A percentile compares a stretch with the other conserved stretches of the same genome.
These are phyloP conservation scores for Sebastes trivittatus DNA, from an alignment of 2,797 vertebrate genomes.

Conservation along the genomic window DNA sequence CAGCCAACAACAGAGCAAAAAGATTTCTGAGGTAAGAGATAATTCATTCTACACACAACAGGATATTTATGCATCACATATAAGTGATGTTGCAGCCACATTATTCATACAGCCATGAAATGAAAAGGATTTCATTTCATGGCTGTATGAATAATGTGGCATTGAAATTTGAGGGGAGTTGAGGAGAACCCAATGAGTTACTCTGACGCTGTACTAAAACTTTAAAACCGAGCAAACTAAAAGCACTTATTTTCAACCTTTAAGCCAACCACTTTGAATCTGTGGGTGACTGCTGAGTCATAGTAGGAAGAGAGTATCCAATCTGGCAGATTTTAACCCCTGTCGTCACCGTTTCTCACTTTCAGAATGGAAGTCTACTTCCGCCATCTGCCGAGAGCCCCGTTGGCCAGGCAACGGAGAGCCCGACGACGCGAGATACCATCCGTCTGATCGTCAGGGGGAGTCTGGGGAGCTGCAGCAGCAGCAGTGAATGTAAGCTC, in stretches of 20 bases:
- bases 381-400: slow-evolving; percentile 85
- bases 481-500: slow-evolving; percentile 95
- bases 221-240: slow-evolving; percentile 24
- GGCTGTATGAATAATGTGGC: background rate
- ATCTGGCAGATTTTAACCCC: slow-evolving; percentile 51
- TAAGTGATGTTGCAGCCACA: background rate
- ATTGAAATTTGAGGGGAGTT: background rate
- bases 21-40: slow-evolving; percentile 84
- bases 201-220: slow-evolving; percentile 17
- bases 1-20: slow-evolving; percentile 88
- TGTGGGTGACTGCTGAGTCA: slow-evolving; percentile 69
- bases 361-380: slow-evolving; percentile 85
- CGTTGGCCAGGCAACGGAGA: slow-evolving; percentile 82
- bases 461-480: slow-evolving; percentile 97
- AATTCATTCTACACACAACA: background rate
- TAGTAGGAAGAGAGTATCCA: slow-evolving; percentile 57
- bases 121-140: background rate
- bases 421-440: slow-evolving; percentile 87
- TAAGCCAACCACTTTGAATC: slow-evolving; percentile 46
- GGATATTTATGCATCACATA: background rate
- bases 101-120: slow-evolving; percentile 33
- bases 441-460: slow-evolving; percentile 98
- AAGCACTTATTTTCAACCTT: slow-evolving; percentile 58
- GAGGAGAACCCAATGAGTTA: slow-evolving; percentile 60
- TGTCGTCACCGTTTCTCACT: slow-evolving; percentile 66